A percentile compares a stretch with the other conserved stretches of the same genome.
phyloP scores from a whole-genome alignment of 2,888 invertebrate species.

The Xestia ashworthii region DNA sequence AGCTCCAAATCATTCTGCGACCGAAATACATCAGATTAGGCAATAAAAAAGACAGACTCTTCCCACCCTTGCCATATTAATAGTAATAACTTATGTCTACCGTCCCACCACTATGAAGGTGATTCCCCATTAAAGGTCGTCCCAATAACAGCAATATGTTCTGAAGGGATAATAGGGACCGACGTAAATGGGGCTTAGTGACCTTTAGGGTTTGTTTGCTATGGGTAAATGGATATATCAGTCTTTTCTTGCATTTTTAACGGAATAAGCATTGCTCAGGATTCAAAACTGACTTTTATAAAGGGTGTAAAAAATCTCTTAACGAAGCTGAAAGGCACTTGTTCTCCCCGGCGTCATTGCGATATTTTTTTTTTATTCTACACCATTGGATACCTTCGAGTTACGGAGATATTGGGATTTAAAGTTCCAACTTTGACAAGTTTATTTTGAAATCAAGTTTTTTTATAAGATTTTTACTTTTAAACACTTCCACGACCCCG shows the following conservation, averaged over 20 bases:
- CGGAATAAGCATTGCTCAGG: no score
- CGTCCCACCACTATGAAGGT: constrained; percentile 75
- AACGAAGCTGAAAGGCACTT: no score
- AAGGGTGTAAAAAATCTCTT: no score
- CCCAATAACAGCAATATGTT: constrained; percentile 85
- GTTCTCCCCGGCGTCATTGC: no score
- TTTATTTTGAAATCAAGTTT: no score
- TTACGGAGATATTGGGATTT: no score
- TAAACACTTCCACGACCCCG: no score
- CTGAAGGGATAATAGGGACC: constrained; percentile 83
- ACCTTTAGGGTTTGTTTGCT: constrained; percentile 72
- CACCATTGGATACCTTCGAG: no score
- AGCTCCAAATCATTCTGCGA: constrained; percentile 4
- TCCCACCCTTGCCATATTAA: constrained; percentile 76
- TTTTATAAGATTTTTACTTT: no score
- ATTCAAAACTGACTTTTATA: no score
- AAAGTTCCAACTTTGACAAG: no score
- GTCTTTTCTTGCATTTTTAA: not conserved
- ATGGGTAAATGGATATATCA: not conserved
- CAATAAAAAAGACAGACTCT: constrained; percentile 59
- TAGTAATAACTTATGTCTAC: constrained; percentile 81
- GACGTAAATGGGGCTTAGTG: constrained; percentile 84
- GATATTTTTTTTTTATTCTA: no score
- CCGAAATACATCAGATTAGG: constrained; percentile 25
- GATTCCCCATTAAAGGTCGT: constrained; percentile 84